Base-by-base conservation (phyloP, 2,113 vertebrate genomes). In the Paradoxurus hermaphroditus region DNA sequence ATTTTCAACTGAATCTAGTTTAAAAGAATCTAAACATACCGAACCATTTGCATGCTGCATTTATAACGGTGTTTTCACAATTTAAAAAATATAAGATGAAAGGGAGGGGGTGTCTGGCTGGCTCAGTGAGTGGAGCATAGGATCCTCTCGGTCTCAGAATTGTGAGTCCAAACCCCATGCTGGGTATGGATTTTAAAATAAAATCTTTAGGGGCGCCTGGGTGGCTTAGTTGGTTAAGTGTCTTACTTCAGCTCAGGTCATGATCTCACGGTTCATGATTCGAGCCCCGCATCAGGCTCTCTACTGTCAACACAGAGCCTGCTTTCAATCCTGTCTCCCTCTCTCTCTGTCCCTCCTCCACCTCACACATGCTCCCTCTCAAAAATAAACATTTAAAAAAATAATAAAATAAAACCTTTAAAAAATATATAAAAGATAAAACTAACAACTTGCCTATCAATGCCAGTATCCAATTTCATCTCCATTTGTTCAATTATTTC, bases 401-500 rank as follows among this genome's bases (percentile, higher is more conserved):
- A 44, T 75, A 73, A 29, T 15, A 44, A 44, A 9, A 77, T 29
- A 25, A 67, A 67, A 73, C 27, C 72, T 75, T 75, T 0, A 8
- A 75, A 75, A 29, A 29, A 36, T 18, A 70, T 44, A 73, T 27
- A 6, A 67, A 93, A 97, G 84, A 29, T 90, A 93, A 73, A 87
- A 86, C 67, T 65, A 59, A 86, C 41, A 75, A 99, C 99, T 99
- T 98, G 99, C 99, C 99, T 99, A 98, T 99, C 99, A 85, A 99
- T 99, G 95, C 99, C 99, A 53, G 99, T 99, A 98, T 99, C 99
- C 98, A 99, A 98, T 98, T 99, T 99, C 94, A 99, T 99, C 98
- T 99, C 99, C 99, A 99, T 99, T 98, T 99, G 99, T 94, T 99
- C 99, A 88, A 99, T 99, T 98, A 99, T 99, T 93, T 99, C 99